Conservation (phyloP, 2,797 vertebrate species). For the Falco columbarius region DNA sequence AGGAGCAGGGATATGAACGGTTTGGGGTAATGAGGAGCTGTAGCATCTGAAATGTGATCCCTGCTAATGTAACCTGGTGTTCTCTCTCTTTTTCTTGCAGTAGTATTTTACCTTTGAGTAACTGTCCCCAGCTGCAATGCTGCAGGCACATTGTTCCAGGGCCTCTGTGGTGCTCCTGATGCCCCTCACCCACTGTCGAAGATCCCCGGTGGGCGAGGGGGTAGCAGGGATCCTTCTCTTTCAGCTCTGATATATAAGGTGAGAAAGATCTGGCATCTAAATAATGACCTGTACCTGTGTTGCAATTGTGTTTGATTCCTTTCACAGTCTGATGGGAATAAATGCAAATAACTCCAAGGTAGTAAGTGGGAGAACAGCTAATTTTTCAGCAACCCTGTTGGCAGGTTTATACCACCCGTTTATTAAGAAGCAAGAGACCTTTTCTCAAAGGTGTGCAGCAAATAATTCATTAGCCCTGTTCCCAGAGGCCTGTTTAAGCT, state of each 20-base stretch:
- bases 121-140: conserved; percentile 86
- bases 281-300: background rate
- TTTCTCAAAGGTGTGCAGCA: background rate
- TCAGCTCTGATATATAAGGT: conserved; percentile 93
- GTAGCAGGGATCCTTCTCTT: conserved; percentile 97
- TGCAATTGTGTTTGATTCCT: background rate
- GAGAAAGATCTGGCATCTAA: conserved; percentile 27
- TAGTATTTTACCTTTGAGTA: conserved; percentile 88
- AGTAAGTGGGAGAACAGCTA: background rate
- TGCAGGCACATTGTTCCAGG: conserved; percentile 94
- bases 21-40: background rate
- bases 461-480: background rate
- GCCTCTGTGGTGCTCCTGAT: conserved; percentile 99
- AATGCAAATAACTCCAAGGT: background rate
- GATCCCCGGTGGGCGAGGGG: conserved; percentile 99
- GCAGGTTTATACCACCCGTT: background rate
- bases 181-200: conserved; percentile 99
- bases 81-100: conserved; percentile 77
- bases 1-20: rapidly evolving
- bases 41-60: rapidly evolving
- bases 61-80: background rate
- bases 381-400: background rate
- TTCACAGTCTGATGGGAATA: background rate
- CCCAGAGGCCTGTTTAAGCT: background rate
- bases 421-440: background rate